A percentile compares a stretch with the other conserved stretches of the same genome.
These are phyloP conservation scores for Ancistrus triradiatus DNA, from an alignment of 2,113 vertebrate genomes.

Conservation along the genomic window DNA sequence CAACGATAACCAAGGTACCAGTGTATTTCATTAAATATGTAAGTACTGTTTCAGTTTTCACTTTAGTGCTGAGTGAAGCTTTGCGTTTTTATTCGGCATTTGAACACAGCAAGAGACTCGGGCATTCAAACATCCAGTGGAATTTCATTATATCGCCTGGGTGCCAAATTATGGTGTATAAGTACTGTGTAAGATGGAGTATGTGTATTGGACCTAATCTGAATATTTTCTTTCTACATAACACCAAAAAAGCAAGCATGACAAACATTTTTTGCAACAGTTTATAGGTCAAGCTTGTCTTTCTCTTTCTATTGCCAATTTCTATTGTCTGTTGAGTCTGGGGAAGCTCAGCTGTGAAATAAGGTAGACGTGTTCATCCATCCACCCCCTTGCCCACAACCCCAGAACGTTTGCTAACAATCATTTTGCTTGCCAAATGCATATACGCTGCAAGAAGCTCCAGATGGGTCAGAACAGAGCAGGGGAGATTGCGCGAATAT, in stretches of 20 bases:
- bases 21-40: too few relatives aligned
- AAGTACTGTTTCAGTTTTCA: too few relatives aligned
- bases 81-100: too few relatives aligned
- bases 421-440: neutral
- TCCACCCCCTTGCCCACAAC: neutral
- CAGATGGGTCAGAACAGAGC: slow-evolving; percentile 41
- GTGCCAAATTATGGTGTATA: slow-evolving; percentile 43
- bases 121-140: too few relatives aligned
- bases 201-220: too few relatives aligned
- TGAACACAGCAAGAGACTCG: too few relatives aligned
- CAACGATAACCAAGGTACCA: too few relatives aligned
- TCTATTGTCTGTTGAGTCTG: slow-evolving; percentile 19
- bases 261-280: neutral
- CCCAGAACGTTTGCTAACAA: neutral
- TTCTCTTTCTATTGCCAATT: slow-evolving; percentile 6
- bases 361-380: slow-evolving; percentile 6
- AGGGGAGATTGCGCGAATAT: slow-evolving; percentile 35
- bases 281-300: neutral
- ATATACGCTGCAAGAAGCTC: slow-evolving; percentile 29
- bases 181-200: too few relatives aligned
- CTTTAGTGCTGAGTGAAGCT: too few relatives aligned
- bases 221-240: neutral
- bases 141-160: too few relatives aligned
- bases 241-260: neutral
- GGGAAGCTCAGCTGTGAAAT: slow-evolving; percentile 17